Base-by-base conservation (phyloP, 2,888 invertebrate species). In the Lacanobia oleracea region DNA sequence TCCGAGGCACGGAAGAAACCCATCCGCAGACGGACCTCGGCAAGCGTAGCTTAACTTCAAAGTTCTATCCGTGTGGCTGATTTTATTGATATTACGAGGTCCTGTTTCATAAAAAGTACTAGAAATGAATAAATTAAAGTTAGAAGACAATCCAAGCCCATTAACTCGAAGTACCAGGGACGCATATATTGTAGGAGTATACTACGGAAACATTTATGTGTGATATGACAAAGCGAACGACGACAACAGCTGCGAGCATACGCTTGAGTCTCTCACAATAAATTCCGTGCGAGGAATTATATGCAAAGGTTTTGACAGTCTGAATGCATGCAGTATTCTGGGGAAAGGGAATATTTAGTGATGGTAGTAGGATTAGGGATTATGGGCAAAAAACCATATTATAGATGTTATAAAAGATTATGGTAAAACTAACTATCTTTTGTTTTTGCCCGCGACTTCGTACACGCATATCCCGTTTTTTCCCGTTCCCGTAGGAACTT, bases 231-330 rank as follows among this genome's bases (percentile, higher is more conserved):
- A 60, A 61, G 56, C 68, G 21, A 50, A 40, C 45, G 33, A 64
- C 51, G 65, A 62, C 63, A 76, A 67, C 79, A 81, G 78, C 81
- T 79, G 78, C 56, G 63, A 48, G 18, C 56, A 56, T 59, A 67
- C 60, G 81, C 71, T 40, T 51, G 66, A 77, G 59, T 67, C 56
- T 59, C 78, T 67, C 77, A 71, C 66, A 78, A 48, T 75, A 78
- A 77, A 81, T 56, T 81, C 10, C 60, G 53, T 40, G 62, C 63
- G 12, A 66, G 50, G 62, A 62, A 59, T 84, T 81, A 77, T 68
- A 77, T 79, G 81, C 72, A 73, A 70, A 76, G 67, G 78, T 82
- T 82, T 82, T 78, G 67, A 53, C 50, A 63, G 63, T 59, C 33
- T 27, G 33, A 48, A n/a, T 27, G n/a, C 48, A 12, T 61, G 43